Base-by-base conservation (phyloP, 2,113 vertebrate species). In the Paratilapia polleni region DNA sequence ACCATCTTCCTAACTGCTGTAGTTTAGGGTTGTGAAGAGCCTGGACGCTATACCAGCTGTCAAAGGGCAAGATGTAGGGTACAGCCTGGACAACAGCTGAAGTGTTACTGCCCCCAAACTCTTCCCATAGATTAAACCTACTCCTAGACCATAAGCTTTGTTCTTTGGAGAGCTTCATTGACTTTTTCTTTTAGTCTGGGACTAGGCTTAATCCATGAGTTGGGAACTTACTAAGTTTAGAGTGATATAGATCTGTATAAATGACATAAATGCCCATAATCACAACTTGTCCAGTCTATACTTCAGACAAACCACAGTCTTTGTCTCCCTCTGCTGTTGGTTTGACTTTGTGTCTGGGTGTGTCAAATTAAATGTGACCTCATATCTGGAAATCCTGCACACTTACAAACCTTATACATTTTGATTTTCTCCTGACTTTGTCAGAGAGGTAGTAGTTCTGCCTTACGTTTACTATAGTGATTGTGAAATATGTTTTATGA, bases 301-400 rank as follows among this genome's bases (percentile, higher is more conserved):
- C 12, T 38, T 20, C 19, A 4, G 10, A 2, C 4, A 64, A 76
- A 6, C 20, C 24, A 17, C 31, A 56, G 83, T 87, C 85, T 91
- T 3, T 91, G 92, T 78, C 88, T 83, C 91, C 90, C 88, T 76
- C 91, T 92, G 63, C 47, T 90, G 92, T 59, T 61, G 20, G 5
- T 17, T 59, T 28, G 3, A 11, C 12, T 26, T 4, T 56, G n/a
- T 9, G 24, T 52, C 43, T 70, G 66, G 41, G 15, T 22, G 11
- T 47, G 22, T 58, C 58, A 58, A 28, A 41, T n/a, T 11, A 19
- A 59, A 68, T 12, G 11, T n/a, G 31, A 34, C 5, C 4, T 8
- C 8, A 80, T 26, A n/a, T 60, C 64, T 36, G 28, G 28, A 7
- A 13, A 17, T 59, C 26, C 19, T 19, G 38, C 15, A 14, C 11